Base-by-base conservation (phyloP, 2,797 vertebrate genomes). In the Neoniphon sammara region DNA sequence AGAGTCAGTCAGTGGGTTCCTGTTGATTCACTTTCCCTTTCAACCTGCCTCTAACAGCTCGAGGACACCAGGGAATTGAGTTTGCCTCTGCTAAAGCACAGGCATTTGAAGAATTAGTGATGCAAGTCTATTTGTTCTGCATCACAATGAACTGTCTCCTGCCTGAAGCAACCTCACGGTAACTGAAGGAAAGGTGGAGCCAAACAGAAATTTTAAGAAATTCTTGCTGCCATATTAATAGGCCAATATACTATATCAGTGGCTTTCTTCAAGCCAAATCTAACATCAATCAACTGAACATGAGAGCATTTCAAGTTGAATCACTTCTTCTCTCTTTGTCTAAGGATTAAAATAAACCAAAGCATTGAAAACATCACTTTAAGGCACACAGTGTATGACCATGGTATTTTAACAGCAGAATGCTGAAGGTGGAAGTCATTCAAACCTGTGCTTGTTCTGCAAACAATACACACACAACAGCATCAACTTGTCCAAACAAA, bases 231-330 rank as follows among this genome's bases (percentile, higher is more conserved):
- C 66, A 80, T 79, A 86, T 85, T 84, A 86, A 86, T 80, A 77
- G 83, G 39, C 80, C 76, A 44, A 14, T 61, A 73, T 77, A 77
- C 11, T 61, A 71, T 77, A 77, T 88, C 77, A 75, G 73, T 72
- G 80, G 73, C 83, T 75, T 90, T 91, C 67, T 75, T 82, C 72
- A 80, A 87, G 88, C 83, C 68, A 85, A 85, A 87, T 31, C 70
- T 80, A 57, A 81, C 85, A 87, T 89, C 88, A 84, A 89, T 87
- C 83, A 75, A 66, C 34, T 68, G 80, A 87, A 79, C 85, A 81
- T 61, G 73, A 81, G 78, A 70, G 61, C 11, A 15, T 50, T 54
- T 78, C 27, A 55, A 87, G 62, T 84, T 85, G 66, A 80, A 81
- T 81, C 60, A 52, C 66, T 56, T 54, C 59, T 4, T 42, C 57